Conservation (phyloP, 53 echinoderm and acorn worm genomes). For the Crossaster papposus region DNA sequence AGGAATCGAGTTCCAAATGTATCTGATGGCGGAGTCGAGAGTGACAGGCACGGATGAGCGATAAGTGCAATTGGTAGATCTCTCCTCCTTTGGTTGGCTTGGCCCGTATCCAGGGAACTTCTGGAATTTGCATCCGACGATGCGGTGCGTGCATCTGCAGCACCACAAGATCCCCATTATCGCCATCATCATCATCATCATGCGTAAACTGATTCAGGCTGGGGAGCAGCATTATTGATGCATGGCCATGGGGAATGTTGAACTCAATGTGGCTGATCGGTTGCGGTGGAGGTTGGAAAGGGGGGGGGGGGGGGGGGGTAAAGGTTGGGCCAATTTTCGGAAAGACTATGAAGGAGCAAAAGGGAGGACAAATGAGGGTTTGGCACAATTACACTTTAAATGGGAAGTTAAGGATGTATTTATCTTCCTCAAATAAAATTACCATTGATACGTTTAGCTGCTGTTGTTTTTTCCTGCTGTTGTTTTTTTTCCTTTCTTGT, state of each 20-base stretch:
- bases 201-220: background rate
- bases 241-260: constrained; percentile 6
- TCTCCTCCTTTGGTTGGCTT: constrained; percentile 28
- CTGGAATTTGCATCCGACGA: constrained; percentile 37
- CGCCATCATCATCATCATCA: background rate
- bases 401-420: too few relatives aligned
- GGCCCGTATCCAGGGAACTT: constrained; percentile 38
- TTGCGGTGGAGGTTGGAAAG: background rate
- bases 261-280: background rate
- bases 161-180: background rate
- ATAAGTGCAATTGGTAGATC: constrained; percentile 32
- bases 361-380: too few relatives aligned
- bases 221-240: background rate
- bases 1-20: constrained; percentile 3
- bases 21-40: background rate
- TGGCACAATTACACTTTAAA: too few relatives aligned
- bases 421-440: too few relatives aligned
- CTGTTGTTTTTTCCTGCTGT: too few relatives aligned
- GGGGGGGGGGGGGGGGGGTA: background rate
- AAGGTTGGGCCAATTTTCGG: background rate
- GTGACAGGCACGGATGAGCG: constrained; percentile 14
- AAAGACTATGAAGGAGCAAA: too few relatives aligned
- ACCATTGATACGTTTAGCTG: too few relatives aligned
- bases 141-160: background rate
- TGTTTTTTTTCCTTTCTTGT: too few relatives aligned